Percentiles rank a stretch among this genome's conserved stretches.
Evolutionary conservation across 2,888 invertebrate species (phyloP).

Genomic region (Hyppa rectilinea): DNA sequence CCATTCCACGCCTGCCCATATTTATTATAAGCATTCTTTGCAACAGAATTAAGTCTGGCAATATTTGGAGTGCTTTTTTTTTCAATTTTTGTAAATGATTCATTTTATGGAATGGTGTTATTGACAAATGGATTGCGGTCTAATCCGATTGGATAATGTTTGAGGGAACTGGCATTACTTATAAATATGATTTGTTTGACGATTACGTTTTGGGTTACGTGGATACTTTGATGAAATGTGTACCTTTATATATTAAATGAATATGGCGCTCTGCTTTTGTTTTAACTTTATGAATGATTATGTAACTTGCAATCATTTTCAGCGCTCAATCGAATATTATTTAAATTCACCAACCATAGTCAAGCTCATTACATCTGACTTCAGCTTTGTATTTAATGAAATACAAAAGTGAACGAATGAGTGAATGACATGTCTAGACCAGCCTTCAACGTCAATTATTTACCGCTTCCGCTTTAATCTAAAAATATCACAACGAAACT

Average conservation of each 20-base stretch:
- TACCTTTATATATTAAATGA: background rate
- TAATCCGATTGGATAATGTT: constrained; percentile 10
- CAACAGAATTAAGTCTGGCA: constrained; percentile 37
- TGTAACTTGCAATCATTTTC: no score
- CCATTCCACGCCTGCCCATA: constrained; percentile 50
- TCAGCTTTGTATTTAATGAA: no score
- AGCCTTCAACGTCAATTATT: no score
- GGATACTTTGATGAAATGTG: background rate
- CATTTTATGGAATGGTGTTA: constrained; percentile 2
- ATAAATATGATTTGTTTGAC: background rate
- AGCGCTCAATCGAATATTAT: no score
- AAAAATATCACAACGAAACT: constrained; percentile 9
- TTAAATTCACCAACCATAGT: no score
- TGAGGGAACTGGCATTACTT: constrained; percentile 7
- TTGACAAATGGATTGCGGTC: constrained; percentile 18
- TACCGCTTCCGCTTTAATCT: no score
- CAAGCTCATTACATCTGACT: no score
- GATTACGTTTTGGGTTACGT: background rate
- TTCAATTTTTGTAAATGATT: constrained; percentile 23
- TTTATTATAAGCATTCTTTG: constrained; percentile 40
- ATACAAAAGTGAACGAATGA: no score
- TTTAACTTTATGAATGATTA: no score
- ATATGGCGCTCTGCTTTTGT: background rate
- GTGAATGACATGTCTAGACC: no score
- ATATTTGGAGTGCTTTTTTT: constrained; percentile 38